Evolutionary conservation across 2,888 invertebrate species (phyloP).

Genomic region (Chrysolina americana): DNA sequence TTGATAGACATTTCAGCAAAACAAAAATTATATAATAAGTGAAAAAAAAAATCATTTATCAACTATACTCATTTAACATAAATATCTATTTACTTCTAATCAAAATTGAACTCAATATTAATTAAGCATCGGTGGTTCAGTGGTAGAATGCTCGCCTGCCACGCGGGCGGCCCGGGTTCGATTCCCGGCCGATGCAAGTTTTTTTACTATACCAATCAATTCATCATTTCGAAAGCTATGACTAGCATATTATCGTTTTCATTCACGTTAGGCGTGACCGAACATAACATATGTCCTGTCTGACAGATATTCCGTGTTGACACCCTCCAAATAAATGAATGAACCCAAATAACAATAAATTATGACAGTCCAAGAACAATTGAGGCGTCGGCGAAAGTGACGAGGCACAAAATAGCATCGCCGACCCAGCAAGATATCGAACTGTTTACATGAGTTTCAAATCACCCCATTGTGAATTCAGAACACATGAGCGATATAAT

Average conservation of each 20-base stretch:
- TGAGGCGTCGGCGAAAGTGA: constrained; percentile 51
- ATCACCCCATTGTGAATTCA: constrained; percentile 46
- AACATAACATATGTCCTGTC: constrained; percentile 22
- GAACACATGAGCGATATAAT: constrained; percentile 16
- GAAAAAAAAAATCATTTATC: too few relatives aligned
- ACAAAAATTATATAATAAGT: too few relatives aligned
- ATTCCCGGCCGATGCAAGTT: constrained; percentile 67
- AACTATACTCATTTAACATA: too few relatives aligned
- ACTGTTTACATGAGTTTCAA: constrained; percentile 50
- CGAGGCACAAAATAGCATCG: constrained; percentile 53
- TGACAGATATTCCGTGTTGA: constrained; percentile 41
- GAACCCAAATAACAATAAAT: constrained; percentile 52
- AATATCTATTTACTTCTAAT: too few relatives aligned
- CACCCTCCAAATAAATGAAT: constrained; percentile 52
- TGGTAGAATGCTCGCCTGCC: constrained; percentile 71
- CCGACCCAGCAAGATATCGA: constrained; percentile 47
- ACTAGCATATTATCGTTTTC: constrained; percentile 32
- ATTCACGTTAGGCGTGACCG: constrained; percentile 26
- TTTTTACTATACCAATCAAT: constrained; percentile 39
- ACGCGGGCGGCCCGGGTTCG: constrained; percentile 71
- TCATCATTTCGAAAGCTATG: constrained; percentile 30
- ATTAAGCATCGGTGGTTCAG: constrained; percentile 70
- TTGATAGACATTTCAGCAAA: too few relatives aligned
- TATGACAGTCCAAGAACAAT: constrained; percentile 54
- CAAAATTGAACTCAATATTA: too few relatives aligned